Percentiles rank a stretch among this genome's conserved stretches.
phyloP scores from a whole-genome alignment of 1,140 invertebrate genomes.

The Drosophila sproati region DNA sequence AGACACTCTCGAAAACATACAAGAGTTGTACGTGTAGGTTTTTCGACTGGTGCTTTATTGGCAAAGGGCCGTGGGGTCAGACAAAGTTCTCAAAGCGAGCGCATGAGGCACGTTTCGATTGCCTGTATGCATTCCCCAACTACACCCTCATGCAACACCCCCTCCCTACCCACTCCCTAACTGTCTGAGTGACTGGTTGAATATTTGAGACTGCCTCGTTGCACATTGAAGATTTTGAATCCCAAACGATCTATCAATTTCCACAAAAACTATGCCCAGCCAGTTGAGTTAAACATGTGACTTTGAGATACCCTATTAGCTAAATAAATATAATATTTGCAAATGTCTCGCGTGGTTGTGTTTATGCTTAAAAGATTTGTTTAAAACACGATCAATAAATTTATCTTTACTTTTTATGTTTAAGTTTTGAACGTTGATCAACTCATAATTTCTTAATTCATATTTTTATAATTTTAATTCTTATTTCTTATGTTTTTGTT shows the following conservation, averaged over 20 bases:
- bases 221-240: conserved; percentile 27
- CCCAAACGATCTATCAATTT: conserved; percentile 45
- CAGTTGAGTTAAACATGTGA: conserved; percentile 6
- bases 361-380: neutral
- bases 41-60: conserved; percentile 24
- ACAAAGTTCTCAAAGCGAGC: conserved; percentile 29
- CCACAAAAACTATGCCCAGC: conserved; percentile 9
- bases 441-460: too few species aligned
- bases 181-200: conserved; percentile 12
- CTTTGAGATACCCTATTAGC: conserved; percentile 8
- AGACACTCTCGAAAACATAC: too few species aligned
- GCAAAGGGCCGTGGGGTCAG: conserved; percentile 38
- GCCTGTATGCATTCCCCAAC: conserved; percentile 18
- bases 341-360: neutral
- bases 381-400: too few species aligned
- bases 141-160: too few species aligned
- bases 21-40: neutral
- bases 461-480: too few species aligned
- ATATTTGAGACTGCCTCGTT: conserved; percentile 26
- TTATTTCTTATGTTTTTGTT: too few species aligned
- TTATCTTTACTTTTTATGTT: too few species aligned
- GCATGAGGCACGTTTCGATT: conserved; percentile 66
- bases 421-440: too few species aligned
- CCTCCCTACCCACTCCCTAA: neutral
- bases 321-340: too few species aligned